A percentile compares a stretch with the other conserved stretches of the same genome.
These are phyloP conservation scores for Silurus glanis DNA, from an alignment of 2,113 vertebrate species.

Conservation along the genomic window DNA sequence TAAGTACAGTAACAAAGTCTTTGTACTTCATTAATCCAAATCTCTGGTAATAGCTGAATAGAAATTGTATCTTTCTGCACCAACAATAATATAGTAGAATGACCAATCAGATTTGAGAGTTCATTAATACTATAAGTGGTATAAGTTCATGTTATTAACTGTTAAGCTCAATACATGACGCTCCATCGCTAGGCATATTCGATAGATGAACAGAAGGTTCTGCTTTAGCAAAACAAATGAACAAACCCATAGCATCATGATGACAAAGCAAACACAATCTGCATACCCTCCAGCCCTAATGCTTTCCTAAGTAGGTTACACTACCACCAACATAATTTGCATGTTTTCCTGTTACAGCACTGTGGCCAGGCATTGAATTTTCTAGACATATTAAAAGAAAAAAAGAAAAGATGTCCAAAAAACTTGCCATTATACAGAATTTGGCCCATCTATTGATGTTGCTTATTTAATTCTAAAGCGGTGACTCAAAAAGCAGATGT, in stretches of 20 bases:
- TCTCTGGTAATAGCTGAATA: too few relatives aligned
- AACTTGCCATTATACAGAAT: slow-evolving; percentile 74
- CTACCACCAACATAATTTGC: slow-evolving; percentile 66
- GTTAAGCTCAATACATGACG: slow-evolving; percentile 6
- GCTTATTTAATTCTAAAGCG: slow-evolving; percentile 78
- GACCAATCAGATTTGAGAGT: background rate
- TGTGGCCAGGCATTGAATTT: slow-evolving; percentile 41
- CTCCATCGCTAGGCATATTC: slow-evolving; percentile 50
- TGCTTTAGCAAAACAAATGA: slow-evolving; percentile 77
- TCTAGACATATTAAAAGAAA: slow-evolving; percentile 7
- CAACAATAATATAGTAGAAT: too few relatives aligned
- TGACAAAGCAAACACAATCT: slow-evolving; percentile 75
- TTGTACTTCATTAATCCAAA: too few relatives aligned
- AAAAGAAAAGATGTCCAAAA: slow-evolving; percentile 45
- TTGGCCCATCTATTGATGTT: slow-evolving; percentile 79
- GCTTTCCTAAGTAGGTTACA: slow-evolving; percentile 74
- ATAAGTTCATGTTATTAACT: background rate
- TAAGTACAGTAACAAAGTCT: too few relatives aligned
- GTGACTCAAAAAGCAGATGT: slow-evolving; percentile 79
- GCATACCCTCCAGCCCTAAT: slow-evolving; percentile 72
- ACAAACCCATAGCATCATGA: slow-evolving; percentile 74
- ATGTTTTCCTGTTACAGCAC: slow-evolving; percentile 42
- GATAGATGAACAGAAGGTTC: slow-evolving; percentile 74
- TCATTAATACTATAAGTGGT: background rate
- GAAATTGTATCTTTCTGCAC: too few relatives aligned